Evolutionary conservation across 2,113 vertebrate genomes (phyloP), one percentile per base, ranked within the genome.

Genomic region (Grallaria varia): DNA sequence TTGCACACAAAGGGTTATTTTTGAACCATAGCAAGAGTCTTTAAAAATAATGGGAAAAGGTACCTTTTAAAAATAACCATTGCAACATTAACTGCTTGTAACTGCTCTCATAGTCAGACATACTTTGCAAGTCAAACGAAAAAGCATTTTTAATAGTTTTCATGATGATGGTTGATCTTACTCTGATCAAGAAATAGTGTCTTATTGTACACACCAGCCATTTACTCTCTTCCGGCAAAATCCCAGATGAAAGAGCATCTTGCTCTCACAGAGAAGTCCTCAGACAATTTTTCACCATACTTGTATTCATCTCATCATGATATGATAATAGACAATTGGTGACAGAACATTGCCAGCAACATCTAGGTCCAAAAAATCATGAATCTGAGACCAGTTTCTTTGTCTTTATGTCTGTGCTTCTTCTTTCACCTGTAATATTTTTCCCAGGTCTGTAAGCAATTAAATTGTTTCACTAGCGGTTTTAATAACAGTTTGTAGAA

Each of bases 11-110:
- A 35, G 2, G 4, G 4, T 42, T 31, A 9, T 44, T 77, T 79
- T 59, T 8, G 4, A 15, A 56, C 17, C 5, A 21, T 14, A 45
- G 17, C 14, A 58, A 49, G 4, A 37, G 4, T 8, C 4, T 47
- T 73, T 40, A 7, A 71, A 73, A 87, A 78, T 6, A 18, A 35
- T 30, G 6, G 8, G 8, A 1, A 80, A 91, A 49, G 0, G 0
- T 28, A 12, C 4, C 1, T 73, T 74, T n/a, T 7, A 52, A 84
- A 94, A 73, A 44, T 18, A n/a, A 8, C 4, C 2, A 30, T 60
- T 35, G 21, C 5, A 50, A 52, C 11, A 56, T 22, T 55, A 47
- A 45, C 5, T 50, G 30, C 12, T 84, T 66, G 6, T 71, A 81
- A 31, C 22, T 66, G 23, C 1, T 77, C 11, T 83, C 44, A 22